These are phyloP conservation scores for Venustaconcha ellipsiformis DNA, from an alignment of 1,140 invertebrate species.

Conservation along the genomic window DNA sequence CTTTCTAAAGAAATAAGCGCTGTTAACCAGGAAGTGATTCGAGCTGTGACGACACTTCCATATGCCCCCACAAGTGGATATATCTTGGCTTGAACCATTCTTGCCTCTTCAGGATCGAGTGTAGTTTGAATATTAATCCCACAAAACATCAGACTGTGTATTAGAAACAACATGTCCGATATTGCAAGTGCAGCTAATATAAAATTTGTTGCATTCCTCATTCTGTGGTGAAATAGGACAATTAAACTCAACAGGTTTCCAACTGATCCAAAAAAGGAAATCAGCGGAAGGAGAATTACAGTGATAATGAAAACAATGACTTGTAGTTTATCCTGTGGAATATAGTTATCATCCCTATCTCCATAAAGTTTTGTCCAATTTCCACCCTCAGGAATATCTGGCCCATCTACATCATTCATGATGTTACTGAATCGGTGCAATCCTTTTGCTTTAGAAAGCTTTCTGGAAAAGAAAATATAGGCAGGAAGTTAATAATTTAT, in stretches of 20 bases:
- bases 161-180: slow-evolving; percentile 55
- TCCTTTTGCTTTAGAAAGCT: too few species aligned
- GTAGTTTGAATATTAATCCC: slow-evolving; percentile 40
- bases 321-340: slow-evolving; percentile 22
- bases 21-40: slow-evolving; percentile 57
- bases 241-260: slow-evolving; percentile 54
- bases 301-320: slow-evolving; percentile 43
- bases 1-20: slow-evolving; percentile 53
- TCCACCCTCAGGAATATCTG: too few species aligned
- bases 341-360: neutral
- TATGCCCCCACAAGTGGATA: slow-evolving; percentile 56
- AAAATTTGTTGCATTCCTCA: slow-evolving; percentile 51
- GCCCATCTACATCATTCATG: too few species aligned
- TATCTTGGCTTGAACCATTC: slow-evolving; percentile 32
- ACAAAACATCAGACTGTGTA: slow-evolving; percentile 50
- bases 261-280: slow-evolving; percentile 50
- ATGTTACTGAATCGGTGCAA: too few species aligned
- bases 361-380: too few species aligned
- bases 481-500: too few species aligned
- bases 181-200: slow-evolving; percentile 52
- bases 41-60: slow-evolving; percentile 51
- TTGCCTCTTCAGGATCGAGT: slow-evolving; percentile 36
- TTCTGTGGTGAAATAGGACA: slow-evolving; percentile 51
- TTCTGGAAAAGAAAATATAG: too few species aligned
- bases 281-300: slow-evolving; percentile 43